Base-by-base conservation (phyloP, 2,888 invertebrate species). In the Epistrophe eligans region DNA sequence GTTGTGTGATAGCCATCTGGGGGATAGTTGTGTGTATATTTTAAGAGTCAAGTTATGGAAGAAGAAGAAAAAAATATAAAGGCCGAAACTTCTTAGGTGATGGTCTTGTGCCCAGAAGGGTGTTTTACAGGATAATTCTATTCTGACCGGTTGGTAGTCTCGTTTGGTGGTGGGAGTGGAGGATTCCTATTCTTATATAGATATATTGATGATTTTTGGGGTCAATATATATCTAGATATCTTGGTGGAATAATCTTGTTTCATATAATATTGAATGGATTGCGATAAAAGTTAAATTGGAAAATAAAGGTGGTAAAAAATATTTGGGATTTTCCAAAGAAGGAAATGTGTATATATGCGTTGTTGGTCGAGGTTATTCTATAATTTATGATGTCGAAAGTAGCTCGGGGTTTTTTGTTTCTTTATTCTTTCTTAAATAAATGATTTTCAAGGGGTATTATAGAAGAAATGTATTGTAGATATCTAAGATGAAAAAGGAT, bases 221-320 rank as follows among this genome's bases (percentile, higher is more conserved):
- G 52, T 70, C 35, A 62, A 62, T 62, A 40, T 60, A 24, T 24
- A 24, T 1, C 1, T 24, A 13, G 80, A 84, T 72, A 77, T 77
- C 80, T 77, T 77, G 45, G 58, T 73, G 77, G 77, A 79, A 73
- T 85, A 81, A 85, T 81, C 85, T 74, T 62, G 74, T 85, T 85
- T 81, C 77, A 60, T 43, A 43, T 43, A 62, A 62, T 62, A 70
- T 55, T 38, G 57, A 73, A 60, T 58, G 72, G 73, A 57, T 60
- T 43, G 77, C 45, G 58, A 82, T 85, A 81, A 81, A 62, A 85
- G 73, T 79, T 77, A 74, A 79, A 82, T 85, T 85, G 85, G 82
- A 35, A 85, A 85, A 82, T 85, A 85, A 85, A 85, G 85, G 85
- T 82, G 85, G 77, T 40, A 72, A 66, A 67, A 35, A 50, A 67